Evolutionary conservation across 1,140 invertebrate species (phyloP).

Genomic region (Rhopalosiphum padi): DNA sequence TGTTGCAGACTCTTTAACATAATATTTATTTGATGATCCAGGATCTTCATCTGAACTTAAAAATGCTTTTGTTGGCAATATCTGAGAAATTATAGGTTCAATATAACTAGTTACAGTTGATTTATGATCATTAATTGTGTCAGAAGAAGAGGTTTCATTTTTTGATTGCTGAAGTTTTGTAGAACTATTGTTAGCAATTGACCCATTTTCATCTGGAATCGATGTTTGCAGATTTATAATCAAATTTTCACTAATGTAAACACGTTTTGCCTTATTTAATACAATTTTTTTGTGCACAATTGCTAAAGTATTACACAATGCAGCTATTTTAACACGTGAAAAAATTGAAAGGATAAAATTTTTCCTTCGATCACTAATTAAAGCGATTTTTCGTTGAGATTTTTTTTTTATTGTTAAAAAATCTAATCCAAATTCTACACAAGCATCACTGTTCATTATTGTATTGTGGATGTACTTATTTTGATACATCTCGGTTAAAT

Average conservation of each 20-base stretch:
- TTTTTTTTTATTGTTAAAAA: constrained; percentile 66
- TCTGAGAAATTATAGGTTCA: constrained; percentile 61
- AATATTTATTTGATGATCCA: background rate
- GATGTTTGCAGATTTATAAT: constrained; percentile 33
- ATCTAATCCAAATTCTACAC: constrained; percentile 69
- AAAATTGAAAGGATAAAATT: constrained; percentile 46
- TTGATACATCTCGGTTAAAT: constrained; percentile 68
- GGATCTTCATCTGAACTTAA: constrained; percentile 61
- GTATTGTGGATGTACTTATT: constrained; percentile 67
- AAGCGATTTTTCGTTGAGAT: constrained; percentile 60
- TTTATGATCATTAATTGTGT: background rate
- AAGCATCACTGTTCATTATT: constrained; percentile 68
- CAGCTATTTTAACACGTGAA: constrained; percentile 71
- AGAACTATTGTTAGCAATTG: background rate
- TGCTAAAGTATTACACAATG: constrained; percentile 77
- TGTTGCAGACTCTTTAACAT: background rate
- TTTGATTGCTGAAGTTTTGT: background rate
- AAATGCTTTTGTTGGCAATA: constrained; percentile 64
- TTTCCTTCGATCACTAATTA: constrained; percentile 15
- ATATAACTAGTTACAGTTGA: constrained; percentile 36
- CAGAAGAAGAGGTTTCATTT: background rate
- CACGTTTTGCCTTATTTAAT: constrained; percentile 66
- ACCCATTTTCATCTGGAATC: background rate
- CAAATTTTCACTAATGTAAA: constrained; percentile 48
- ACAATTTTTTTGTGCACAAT: constrained; percentile 73